Conservation (phyloP, 2,113 vertebrate genomes). For the Piliocolobus tephrosceles region DNA sequence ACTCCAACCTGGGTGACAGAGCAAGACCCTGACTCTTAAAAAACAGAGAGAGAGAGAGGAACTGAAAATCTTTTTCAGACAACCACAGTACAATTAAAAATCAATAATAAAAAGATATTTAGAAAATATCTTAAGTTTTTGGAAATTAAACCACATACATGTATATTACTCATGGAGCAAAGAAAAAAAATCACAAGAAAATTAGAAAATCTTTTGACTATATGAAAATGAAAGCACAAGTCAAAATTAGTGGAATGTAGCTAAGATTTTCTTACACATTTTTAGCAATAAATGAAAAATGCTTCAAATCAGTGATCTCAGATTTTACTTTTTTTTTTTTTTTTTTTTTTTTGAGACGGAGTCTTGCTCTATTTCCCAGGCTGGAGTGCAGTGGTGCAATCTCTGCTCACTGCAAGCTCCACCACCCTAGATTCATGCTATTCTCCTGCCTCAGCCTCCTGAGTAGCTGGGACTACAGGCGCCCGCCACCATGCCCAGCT, state of each 20-base stretch:
- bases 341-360: no score
- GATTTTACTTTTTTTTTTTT: no score
- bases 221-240: neutral
- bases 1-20: neutral
- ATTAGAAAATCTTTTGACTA: conserved; percentile 27
- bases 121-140: neutral
- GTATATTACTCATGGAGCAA: neutral
- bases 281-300: conserved; percentile 1
- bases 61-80: neutral
- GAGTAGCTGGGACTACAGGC: no score
- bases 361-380: no score
- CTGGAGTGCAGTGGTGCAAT: no score
- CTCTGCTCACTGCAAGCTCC: no score
- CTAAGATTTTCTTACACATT: neutral
- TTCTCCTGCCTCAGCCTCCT: no score
- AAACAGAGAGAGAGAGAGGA: neutral
- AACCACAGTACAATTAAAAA: conserved; percentile 2
- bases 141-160: neutral
- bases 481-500: no score
- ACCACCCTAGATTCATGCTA: no score
- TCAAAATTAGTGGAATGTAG: neutral
- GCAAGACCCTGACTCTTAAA: neutral
- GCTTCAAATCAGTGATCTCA: neutral
- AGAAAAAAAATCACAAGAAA: neutral
- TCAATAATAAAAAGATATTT: neutral